Conservation (phyloP, 2,888 invertebrate genomes). For the Aromia moschata region DNA sequence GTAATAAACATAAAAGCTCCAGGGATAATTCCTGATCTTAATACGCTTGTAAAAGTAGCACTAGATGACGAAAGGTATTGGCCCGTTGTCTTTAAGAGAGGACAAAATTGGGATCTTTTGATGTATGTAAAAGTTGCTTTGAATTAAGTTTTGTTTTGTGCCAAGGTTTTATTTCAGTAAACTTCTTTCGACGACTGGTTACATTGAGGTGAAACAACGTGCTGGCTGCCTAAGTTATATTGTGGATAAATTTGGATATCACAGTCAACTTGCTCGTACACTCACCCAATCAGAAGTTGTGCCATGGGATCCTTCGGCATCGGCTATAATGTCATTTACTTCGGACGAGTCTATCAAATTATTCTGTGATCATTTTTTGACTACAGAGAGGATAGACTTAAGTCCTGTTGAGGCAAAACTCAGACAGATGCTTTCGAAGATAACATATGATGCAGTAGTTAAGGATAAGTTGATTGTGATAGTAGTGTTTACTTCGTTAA, state of each 20-base stretch:
- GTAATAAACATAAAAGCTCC: constrained; percentile 74
- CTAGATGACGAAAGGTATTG: constrained; percentile 89
- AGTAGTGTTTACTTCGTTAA: constrained; percentile 75
- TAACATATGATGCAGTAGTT: constrained; percentile 83
- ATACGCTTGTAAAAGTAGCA: constrained; percentile 76
- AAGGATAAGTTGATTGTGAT: constrained; percentile 81
- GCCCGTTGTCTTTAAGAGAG: constrained; percentile 84
- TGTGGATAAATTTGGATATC: constrained; percentile 84
- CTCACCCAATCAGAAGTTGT: constrained; percentile 77
- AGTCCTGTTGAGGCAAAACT: constrained; percentile 64
- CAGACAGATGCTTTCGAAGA: constrained; percentile 71
- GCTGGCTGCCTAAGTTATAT: constrained; percentile 88
- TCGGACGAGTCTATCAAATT: constrained; percentile 76
- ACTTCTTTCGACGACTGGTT: constrained; percentile 73
- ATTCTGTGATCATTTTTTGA: constrained; percentile 76
- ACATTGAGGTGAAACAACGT: constrained; percentile 86
- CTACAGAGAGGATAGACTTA: constrained; percentile 11
- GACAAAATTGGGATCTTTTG: constrained; percentile 85
- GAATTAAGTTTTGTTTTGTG: not conserved
- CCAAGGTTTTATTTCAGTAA: constrained; percentile 62
- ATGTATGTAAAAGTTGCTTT: constrained; percentile 66
- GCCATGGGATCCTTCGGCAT: constrained; percentile 74
- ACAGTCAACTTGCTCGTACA: constrained; percentile 80
- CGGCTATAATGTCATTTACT: constrained; percentile 78
- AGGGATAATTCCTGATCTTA: constrained; percentile 84